These are phyloP conservation scores for Elysia chlorotica DNA, from an alignment of 1,140 invertebrate species.

Conservation along the genomic window DNA sequence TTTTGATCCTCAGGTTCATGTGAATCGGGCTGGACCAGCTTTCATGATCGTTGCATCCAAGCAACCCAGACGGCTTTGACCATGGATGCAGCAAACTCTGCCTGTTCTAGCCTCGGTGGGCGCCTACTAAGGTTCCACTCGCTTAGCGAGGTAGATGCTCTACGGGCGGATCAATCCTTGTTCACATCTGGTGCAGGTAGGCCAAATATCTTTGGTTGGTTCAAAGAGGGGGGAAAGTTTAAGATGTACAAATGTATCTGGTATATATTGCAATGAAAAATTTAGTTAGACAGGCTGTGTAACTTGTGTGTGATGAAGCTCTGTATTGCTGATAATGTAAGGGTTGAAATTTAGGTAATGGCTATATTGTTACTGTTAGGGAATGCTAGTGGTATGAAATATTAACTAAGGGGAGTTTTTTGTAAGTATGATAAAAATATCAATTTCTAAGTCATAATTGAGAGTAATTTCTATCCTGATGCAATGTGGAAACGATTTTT, in stretches of 20 bases:
- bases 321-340: neutral
- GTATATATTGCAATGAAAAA: neutral
- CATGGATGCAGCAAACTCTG: neutral
- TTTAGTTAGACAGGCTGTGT: neutral
- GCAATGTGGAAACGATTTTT: too few relatives aligned
- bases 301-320: neutral
- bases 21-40: neutral
- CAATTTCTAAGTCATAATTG: too few relatives aligned
- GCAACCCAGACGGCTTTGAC: neutral
- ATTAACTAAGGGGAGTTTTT: too few relatives aligned
- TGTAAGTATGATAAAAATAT: too few relatives aligned
- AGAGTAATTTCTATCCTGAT: too few relatives aligned
- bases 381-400: too few relatives aligned
- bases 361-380: neutral
- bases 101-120: neutral
- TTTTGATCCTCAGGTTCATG: neutral
- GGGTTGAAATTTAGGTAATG: neutral
- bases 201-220: neutral
- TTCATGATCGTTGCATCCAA: neutral
- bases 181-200: neutral
- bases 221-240: neutral
- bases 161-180: neutral
- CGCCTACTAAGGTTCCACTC: slow-evolving; percentile 4
- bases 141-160: neutral
- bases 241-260: neutral